Conservation (phyloP, 2,113 vertebrate genomes). For the Vulpes vulpes region DNA sequence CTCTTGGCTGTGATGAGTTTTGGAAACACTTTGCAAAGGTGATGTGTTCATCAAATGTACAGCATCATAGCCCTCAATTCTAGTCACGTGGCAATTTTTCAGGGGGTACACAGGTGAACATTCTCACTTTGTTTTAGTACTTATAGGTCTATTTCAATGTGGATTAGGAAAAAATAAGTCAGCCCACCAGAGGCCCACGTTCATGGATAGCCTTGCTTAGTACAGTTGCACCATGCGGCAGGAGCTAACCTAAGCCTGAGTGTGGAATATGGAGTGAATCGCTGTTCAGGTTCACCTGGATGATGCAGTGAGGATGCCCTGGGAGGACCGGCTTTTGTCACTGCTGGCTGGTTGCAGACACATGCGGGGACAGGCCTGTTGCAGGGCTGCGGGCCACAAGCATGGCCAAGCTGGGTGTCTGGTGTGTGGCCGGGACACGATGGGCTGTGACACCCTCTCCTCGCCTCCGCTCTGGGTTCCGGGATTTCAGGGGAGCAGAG, state of each 20-base stretch:
- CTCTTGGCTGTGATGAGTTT: not conserved
- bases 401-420: not conserved
- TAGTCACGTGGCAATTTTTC: accelerated
- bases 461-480: not conserved
- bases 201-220: not conserved
- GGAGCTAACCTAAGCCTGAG: not conserved
- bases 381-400: accelerated
- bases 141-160: not conserved
- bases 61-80: not conserved
- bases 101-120: no score
- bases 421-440: not conserved
- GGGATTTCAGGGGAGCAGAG: not conserved
- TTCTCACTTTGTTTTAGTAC: not conserved
- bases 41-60: not conserved
- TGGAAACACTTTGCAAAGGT: not conserved
- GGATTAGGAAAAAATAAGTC: not conserved
- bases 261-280: accelerated
- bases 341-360: not conserved
- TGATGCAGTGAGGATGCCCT: no score
- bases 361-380: not conserved
- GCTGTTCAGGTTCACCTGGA: not conserved
- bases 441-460: accelerated
- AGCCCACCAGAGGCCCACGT: not conserved
- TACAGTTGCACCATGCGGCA: not conserved
- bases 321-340: not conserved